Conservation (phyloP, 2,113 vertebrate genomes). For the Myrmophylax atrothorax region DNA sequence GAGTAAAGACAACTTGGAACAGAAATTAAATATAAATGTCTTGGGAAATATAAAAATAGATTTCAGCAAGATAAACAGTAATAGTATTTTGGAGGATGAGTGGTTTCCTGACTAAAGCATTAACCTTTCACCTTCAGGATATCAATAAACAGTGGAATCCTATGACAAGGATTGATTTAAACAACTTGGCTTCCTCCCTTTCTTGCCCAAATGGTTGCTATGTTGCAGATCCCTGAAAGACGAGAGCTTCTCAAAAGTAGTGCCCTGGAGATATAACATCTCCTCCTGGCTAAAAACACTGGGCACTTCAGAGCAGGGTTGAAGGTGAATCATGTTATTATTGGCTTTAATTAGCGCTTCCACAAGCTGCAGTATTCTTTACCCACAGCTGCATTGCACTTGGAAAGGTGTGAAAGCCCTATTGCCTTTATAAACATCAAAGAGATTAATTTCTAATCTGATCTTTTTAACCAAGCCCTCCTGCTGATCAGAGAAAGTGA, state of each 20-base stretch:
- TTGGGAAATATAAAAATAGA: slow-evolving; percentile 68
- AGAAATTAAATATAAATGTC: slow-evolving; percentile 67
- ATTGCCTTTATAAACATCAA: slow-evolving; percentile 62
- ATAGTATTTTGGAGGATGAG: slow-evolving; percentile 66
- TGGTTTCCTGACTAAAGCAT: slow-evolving; percentile 64
- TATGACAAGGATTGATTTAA: slow-evolving; percentile 54
- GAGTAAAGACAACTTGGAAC: background rate
- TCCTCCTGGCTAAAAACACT: background rate
- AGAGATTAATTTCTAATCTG: slow-evolving; percentile 53
- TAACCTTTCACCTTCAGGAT: slow-evolving; percentile 66
- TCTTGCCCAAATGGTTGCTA: background rate
- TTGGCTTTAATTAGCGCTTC: slow-evolving; percentile 63
- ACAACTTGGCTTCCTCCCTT: background rate
- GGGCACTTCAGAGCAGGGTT: background rate
- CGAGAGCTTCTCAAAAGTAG: background rate
- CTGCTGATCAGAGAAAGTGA: slow-evolving; percentile 50
- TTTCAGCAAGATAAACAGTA: slow-evolving; percentile 70
- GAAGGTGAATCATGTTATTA: slow-evolving; percentile 46
- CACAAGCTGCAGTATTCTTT: slow-evolving; percentile 6
- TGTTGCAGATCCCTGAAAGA: background rate
- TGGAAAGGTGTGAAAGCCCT: slow-evolving; percentile 48
- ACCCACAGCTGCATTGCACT: slow-evolving; percentile 35
- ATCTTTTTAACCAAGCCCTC: slow-evolving; percentile 39
- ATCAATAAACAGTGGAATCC: slow-evolving; percentile 47
- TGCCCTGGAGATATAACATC: background rate